These are phyloP conservation scores for Apotomis turbidana DNA, from an alignment of 2,888 invertebrate genomes.

Conservation along the genomic window DNA sequence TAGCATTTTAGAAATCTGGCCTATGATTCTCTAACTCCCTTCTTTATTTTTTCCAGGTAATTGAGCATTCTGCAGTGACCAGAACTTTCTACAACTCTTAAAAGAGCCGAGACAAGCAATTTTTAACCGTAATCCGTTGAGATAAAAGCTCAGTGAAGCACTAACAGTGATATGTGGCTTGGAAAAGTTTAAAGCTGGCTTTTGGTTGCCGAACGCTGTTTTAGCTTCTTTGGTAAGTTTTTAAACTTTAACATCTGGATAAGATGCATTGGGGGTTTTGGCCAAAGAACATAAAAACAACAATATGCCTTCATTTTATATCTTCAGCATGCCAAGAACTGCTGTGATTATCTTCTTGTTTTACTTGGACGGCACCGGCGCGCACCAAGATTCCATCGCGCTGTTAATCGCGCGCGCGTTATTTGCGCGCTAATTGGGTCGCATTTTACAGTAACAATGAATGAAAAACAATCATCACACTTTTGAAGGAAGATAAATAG, in stretches of 20 bases:
- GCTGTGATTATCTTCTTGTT: no score
- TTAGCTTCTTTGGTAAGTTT: constrained; percentile 31
- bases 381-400: no score
- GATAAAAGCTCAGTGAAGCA: constrained; percentile 17
- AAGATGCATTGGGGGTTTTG: constrained; percentile 12
- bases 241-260: constrained; percentile 22
- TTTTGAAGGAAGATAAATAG: no score
- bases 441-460: no score
- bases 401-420: no score
- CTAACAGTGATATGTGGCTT: background rate
- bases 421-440: no score
- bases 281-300: background rate
- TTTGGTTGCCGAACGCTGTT: constrained; percentile 15
- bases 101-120: constrained; percentile 14
- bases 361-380: no score
- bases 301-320: no score
- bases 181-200: constrained; percentile 29
- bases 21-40: background rate
- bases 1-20: no score
- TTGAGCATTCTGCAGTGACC: constrained; percentile 25
- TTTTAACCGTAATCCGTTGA: constrained; percentile 29
- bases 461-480: no score
- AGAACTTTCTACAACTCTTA: constrained; percentile 14
- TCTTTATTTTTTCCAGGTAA: constrained; percentile 38
- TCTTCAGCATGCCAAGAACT: no score